Base-by-base conservation (phyloP, 2,888 invertebrate species). In the Pachymerium ferrugineum region DNA sequence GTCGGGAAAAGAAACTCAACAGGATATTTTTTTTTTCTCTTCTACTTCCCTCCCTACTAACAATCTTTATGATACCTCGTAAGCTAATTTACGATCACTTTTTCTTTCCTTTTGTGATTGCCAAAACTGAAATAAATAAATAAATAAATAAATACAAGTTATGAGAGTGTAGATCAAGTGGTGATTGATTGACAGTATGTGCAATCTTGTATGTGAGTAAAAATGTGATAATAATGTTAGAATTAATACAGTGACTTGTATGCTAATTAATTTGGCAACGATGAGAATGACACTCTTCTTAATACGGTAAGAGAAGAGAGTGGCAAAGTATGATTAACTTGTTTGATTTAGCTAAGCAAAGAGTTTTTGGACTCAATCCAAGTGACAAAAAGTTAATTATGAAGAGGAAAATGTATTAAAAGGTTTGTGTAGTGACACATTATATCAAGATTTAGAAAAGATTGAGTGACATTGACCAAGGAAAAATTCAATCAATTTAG, bases 341-440 rank as follows among this genome's bases (percentile, higher is more conserved):
- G 62, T 62, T 62, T 62, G 62, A 62, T 62, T 62, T 62, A 62
- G 62, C 62, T 62, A 62, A 62, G 62, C 62, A 62, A 62, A 62
- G 62, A 28, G 25, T 62, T 62, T 54, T 62, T 62, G 62, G 62
- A 62, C n/a, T 8, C 62, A 62, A 62, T 62, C 62, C 62, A 62
- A 62, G 62, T 62, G 62, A 62, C 62, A 62, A 62, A 28, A 62
- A 62, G 62, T 62, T 62, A 62, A 62, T 62, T 47, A 47, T 19
- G 14, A 14, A 47, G 47, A 16, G 16, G 47, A 12, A 47, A 47
- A 47, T 22, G 42, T 14, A 14, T 42, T 54, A n/a, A 54, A 54
- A n/a, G n/a, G 47, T n/a, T 54, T 54, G 47, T 3, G 47, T 3
- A 54, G 19, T 22, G 8, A 54, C 16, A 2, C 19, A 54, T 54